phyloP scores from a whole-genome alignment of 2,797 vertebrate species.

The Cuculus canorus region DNA sequence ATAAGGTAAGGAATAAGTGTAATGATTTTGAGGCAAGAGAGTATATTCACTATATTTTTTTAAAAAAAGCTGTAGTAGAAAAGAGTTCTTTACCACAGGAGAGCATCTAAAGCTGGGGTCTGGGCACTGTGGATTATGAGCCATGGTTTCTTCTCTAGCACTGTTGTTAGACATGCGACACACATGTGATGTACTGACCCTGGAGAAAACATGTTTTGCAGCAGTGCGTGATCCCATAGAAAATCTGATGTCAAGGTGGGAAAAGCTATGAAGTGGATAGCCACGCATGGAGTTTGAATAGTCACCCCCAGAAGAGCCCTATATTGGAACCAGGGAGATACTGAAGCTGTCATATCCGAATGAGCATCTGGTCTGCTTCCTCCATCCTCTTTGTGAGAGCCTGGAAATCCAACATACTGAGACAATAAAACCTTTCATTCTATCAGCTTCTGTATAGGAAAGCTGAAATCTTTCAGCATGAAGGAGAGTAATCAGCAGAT shows the following conservation, averaged over 20 bases:
- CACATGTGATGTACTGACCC: neutral
- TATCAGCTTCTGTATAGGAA: conserved; percentile 47
- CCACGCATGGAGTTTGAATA: neutral
- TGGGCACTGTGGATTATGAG: neutral
- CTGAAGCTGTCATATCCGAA: neutral
- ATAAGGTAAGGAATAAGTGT: neutral
- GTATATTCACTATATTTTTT: neutral
- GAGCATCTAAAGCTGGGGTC: neutral
- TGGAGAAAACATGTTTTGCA: neutral
- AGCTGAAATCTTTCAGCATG: conserved; percentile 55
- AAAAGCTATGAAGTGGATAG: neutral
- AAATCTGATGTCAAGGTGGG: neutral
- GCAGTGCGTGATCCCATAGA: neutral
- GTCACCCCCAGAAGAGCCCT: neutral
- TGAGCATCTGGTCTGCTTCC: conserved; percentile 46
- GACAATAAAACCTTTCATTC: conserved; percentile 38
- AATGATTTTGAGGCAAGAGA: neutral
- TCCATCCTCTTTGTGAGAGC: conserved; percentile 1
- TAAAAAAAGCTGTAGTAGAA: neutral
- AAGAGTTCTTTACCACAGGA: neutral
- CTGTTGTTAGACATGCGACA: neutral
- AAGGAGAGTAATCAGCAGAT: conserved; percentile 45
- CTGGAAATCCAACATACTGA: conserved; percentile 37
- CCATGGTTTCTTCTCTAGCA: neutral
- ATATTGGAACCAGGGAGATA: neutral